Evolutionary conservation across 2,888 invertebrate species (phyloP), one percentile per base, ranked within the genome.

Genomic region (Acronicta leporina): DNA sequence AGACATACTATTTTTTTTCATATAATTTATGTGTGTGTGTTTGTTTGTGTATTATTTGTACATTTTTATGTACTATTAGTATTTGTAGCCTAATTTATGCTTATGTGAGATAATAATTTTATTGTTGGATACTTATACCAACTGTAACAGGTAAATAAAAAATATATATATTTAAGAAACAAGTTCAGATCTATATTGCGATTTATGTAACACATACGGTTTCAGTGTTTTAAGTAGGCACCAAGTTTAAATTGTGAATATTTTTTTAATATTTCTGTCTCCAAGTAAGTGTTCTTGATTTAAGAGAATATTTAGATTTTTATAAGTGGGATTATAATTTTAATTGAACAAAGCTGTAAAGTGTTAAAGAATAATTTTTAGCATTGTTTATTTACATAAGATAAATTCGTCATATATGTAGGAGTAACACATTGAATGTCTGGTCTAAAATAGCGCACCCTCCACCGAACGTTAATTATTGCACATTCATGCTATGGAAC

Each of bases 401-500:
- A 64, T 49, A 30, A 30, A 7, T 54, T 40, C n/a, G 70, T 49
- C 41, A 42, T 70, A 54, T 15, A 35, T 47, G 25, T 63, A 63
- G 44, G 38, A 40, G n/a, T n/a, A 11, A 51, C 46, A 9, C 9
- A 2, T 30, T 30, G 30, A 30, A 9, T 30, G 10, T 30, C 30
- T 9, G 3, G 30, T 10, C 10, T 9, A 30, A 30, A 30, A 9
- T 30, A 9, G 10, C 9, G 9, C 30, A 3, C 30, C 20, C 20
- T 4, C n/a, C n/a, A n/a, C n/a, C n/a, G n/a, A n/a, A n/a, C n/a
- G n/a, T n/a, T n/a, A n/a, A n/a, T n/a, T n/a, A n/a, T n/a, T n/a
- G n/a, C n/a, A n/a, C n/a, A n/a, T n/a, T n/a, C n/a, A n/a, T n/a
- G n/a, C n/a, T n/a, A n/a, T n/a, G n/a, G n/a, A n/a, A n/a, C n/a